Percentiles rank a stretch among this genome's conserved stretches.
Conservation (phyloP, 2,888 invertebrate species). For the Polyploca ridens region DNA sequence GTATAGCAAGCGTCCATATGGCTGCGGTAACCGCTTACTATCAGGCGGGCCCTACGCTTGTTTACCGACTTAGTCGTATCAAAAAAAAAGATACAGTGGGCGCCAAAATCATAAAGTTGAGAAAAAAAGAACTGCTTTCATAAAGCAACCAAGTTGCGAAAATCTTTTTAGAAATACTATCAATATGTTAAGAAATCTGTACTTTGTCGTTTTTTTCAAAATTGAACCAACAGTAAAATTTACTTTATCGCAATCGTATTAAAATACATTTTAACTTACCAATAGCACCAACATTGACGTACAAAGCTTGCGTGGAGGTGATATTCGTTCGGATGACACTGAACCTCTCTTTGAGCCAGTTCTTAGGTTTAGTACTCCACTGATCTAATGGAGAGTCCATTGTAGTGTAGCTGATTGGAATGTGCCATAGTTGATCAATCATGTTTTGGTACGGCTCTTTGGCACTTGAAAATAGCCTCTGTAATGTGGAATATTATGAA, state of each 20-base stretch:
- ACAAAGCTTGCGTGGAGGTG: constrained; percentile 79
- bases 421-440: constrained; percentile 82
- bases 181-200: no score
- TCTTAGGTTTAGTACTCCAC: constrained; percentile 55
- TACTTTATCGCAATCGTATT: not conserved
- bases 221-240: no score
- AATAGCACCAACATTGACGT: constrained; percentile 86
- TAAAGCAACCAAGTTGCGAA: no score
- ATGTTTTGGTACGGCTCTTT: constrained; percentile 57
- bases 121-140: no score
- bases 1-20: no score
- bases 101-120: no score
- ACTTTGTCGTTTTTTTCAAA: no score
- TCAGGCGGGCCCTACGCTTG: no score
- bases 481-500: constrained; percentile 20
- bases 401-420: constrained; percentile 82
- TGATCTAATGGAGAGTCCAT: constrained; percentile 37
- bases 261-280: constrained; percentile 61
- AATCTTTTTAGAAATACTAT: no score
- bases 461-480: constrained; percentile 68
- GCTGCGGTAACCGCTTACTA: no score
- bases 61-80: no score
- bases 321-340: constrained; percentile 36
- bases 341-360: constrained; percentile 62
- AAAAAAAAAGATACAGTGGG: no score